A percentile compares a stretch with the other conserved stretches of the same genome.
These are phyloP conservation scores for Gavialis gangeticus DNA, from an alignment of 2,113 vertebrate genomes.

Conservation along the genomic window DNA sequence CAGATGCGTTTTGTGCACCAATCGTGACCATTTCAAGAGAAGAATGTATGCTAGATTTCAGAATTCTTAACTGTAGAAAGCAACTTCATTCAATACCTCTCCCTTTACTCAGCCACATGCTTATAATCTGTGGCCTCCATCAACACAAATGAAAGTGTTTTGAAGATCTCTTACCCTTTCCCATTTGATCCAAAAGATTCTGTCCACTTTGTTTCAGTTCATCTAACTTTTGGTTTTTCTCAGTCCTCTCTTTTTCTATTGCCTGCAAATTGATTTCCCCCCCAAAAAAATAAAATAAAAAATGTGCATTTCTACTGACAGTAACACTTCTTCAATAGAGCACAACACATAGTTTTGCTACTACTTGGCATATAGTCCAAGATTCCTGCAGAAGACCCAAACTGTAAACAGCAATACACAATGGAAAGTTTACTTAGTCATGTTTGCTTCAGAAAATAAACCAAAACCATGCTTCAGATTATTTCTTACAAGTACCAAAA, in stretches of 20 bases:
- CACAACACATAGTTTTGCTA: not conserved
- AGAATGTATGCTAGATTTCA: not conserved
- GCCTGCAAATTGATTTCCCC: conserved; percentile 73
- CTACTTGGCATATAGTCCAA: not conserved
- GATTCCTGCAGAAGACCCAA: not conserved
- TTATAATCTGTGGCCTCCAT: not conserved
- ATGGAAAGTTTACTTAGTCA: not conserved
- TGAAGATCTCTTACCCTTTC: conserved; percentile 83
- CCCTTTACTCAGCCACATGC: not conserved
- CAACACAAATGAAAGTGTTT: not conserved
- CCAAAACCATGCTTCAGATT: not conserved
- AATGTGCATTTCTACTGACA: not conserved
- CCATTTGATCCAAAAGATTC: conserved; percentile 84
- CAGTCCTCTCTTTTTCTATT: conserved; percentile 82
- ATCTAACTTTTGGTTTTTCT: conserved; percentile 78
- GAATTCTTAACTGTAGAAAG: not conserved
- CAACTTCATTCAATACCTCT: not conserved
- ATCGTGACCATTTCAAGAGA: not conserved
- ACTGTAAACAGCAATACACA: not conserved
- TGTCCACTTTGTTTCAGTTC: conserved; percentile 83
- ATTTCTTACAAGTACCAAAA: not conserved
- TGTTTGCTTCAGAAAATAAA: not conserved
- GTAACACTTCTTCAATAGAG: accelerated
- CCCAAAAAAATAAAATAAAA: not conserved
- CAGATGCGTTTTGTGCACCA: not conserved